Percentiles rank a stretch among this genome's conserved stretches.
Conservation (phyloP, 2,888 invertebrate genomes). For the Drosophila conformis region DNA sequence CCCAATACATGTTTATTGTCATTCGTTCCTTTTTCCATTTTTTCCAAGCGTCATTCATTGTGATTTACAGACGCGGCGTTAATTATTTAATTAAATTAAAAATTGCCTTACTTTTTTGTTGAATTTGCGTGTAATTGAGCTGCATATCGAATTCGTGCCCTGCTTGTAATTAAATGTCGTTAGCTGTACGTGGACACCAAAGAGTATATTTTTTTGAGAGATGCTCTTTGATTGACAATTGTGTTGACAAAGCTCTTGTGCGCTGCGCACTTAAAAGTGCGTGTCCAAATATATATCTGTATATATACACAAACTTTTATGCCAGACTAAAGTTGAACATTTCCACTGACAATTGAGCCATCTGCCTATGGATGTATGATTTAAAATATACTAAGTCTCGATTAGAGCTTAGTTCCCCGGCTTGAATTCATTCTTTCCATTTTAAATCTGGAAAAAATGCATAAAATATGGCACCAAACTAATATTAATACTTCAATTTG, state of each 20-base stretch:
- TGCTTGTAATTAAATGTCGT: constrained; percentile 58
- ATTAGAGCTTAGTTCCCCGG: background rate
- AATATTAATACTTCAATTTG: background rate
- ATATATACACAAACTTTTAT: background rate
- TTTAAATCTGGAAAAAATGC: background rate
- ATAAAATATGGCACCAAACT: background rate
- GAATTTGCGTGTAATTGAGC: constrained; percentile 57
- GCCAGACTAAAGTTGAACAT: background rate
- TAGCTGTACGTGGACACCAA: constrained; percentile 23
- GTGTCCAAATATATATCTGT: background rate
- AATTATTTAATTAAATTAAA: constrained; percentile 61
- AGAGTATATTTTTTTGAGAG: constrained; percentile 13
- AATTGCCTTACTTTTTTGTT: constrained; percentile 18
- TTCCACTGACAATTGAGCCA: too few relatives aligned
- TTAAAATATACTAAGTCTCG: background rate
- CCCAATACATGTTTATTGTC: constrained; percentile 39
- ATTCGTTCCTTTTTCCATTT: background rate
- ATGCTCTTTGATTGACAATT: constrained; percentile 36
- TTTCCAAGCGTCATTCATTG: constrained; percentile 3
- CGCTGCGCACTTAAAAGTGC: constrained; percentile 4
- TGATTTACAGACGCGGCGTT: constrained; percentile 35
- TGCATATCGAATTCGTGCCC: constrained; percentile 33
- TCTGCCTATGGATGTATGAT: too few relatives aligned
- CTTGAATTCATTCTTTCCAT: background rate
- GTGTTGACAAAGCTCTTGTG: constrained; percentile 11